Percentiles rank a stretch among this genome's conserved stretches.
These are phyloP conservation scores for Egretta garzetta DNA, from an alignment of 2,113 vertebrate genomes.

Conservation along the genomic window DNA sequence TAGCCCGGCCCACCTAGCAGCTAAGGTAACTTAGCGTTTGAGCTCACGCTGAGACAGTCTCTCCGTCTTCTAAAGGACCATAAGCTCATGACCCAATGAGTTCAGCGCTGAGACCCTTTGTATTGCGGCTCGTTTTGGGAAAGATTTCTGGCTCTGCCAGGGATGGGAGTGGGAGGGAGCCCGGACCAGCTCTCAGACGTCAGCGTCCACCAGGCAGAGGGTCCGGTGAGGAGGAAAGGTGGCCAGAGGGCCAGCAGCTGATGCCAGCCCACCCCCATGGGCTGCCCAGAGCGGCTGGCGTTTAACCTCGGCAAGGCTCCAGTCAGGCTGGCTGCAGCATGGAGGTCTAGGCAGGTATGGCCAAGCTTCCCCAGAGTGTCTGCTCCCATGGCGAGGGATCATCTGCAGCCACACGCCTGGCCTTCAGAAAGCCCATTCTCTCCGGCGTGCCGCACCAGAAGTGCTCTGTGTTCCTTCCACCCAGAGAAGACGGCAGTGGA, in stretches of 20 bases:
- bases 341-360: background rate
- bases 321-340: background rate
- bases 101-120: background rate
- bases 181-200: background rate
- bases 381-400: background rate
- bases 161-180: background rate
- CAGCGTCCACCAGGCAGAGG: background rate
- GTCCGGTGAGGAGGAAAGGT: background rate
- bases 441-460: background rate
- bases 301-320: background rate
- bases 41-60: background rate
- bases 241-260: background rate
- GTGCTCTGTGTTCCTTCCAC: background rate
- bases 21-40: background rate
- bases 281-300: background rate
- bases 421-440: background rate
- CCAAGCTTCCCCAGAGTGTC: background rate
- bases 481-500: accelerated
- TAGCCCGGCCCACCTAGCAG: background rate
- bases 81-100: accelerated
- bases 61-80: background rate
- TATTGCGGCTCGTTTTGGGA: background rate
- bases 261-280: background rate
- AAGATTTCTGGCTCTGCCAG: background rate
- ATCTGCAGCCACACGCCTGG: background rate